A percentile compares a stretch with the other conserved stretches of the same genome.
These are phyloP conservation scores for Diarsia mendica DNA, from an alignment of 2,888 invertebrate genomes.

Conservation along the genomic window DNA sequence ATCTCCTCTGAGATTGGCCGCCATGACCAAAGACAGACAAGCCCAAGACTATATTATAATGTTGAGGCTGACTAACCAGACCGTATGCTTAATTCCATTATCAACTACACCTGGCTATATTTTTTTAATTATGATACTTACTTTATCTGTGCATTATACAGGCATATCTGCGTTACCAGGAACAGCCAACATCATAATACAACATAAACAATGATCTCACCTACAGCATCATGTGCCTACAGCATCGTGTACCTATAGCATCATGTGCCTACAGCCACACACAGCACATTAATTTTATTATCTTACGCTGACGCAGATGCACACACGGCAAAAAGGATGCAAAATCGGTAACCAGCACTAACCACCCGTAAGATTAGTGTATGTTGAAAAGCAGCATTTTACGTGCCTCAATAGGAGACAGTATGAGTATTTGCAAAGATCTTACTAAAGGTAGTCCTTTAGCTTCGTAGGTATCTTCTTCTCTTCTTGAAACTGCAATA, in stretches of 20 bases:
- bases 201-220: slow-evolving; percentile 74
- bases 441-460: background rate
- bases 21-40: background rate
- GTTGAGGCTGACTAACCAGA: background rate
- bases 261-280: slow-evolving; percentile 1
- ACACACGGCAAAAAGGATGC: slow-evolving; percentile 46
- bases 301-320: slow-evolving; percentile 61
- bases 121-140: slow-evolving; percentile 14
- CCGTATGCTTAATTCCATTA: slow-evolving; percentile 1
- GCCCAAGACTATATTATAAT: background rate
- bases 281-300: slow-evolving; percentile 58
- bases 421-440: background rate
- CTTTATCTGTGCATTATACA: slow-evolving; percentile 36
- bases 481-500: background rate
- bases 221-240: slow-evolving; percentile 17
- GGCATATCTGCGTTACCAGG: slow-evolving; percentile 59
- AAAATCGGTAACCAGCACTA: slow-evolving; percentile 46
- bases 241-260: slow-evolving; percentile 39
- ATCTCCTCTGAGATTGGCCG: no score
- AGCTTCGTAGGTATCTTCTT: background rate
- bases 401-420: background rate
- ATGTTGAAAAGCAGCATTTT: slow-evolving; percentile 41
- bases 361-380: slow-evolving; percentile 24
- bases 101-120: slow-evolving; percentile 9
- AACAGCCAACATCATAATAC: slow-evolving; percentile 65